Base-by-base conservation (phyloP, 1,140 invertebrate genomes). In the Trypoxylus dichotomus region DNA sequence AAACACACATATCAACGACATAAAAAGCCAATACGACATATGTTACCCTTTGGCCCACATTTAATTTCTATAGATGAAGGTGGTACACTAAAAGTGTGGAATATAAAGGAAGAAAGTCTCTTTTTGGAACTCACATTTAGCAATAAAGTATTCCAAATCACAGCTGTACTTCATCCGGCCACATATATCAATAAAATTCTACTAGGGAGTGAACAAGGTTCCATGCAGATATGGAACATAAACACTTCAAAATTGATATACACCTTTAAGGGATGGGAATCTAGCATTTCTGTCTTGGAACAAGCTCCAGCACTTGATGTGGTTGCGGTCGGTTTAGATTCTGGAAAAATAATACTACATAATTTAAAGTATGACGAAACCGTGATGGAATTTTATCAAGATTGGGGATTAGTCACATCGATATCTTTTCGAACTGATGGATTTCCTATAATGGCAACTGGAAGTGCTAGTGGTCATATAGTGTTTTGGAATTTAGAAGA, bases 121-220 rank as follows among this genome's bases (percentile, higher is more conserved):
- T 88, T 91, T 81, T 81, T 92, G 25, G 92, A 94, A 81, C 84
- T 94, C 0, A 88, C 87, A n/a, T 97, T 97, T 84, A 89, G 91
- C 79, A 87, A 89, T n/a, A 85, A 90, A 0, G 85, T 86, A 15
- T 98, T 98, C 85, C 88, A 92, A 82, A 92, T 98, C 11, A 92
- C 94, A 0, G 88, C 93, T 0, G 79, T 98, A 1, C 87, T 94
- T 71, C 97, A 99, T 89, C 97, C 97, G 1, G 92, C 89, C 63
- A 97, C 97, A 0, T 99, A 99, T 84, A 85, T 97, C 1, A 98
- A 99, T 85, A 99, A 99, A 88, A 91, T 99, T 71, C 85, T 99
- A n/a, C 86, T 99, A 71, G 97, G 94, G 13, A 97, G 96, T 81
- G 89, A 92, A 75, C 95, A 98, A 86, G 98, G 97, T 0, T 85